Evolutionary conservation across 2,797 vertebrate genomes (phyloP).

Genomic region (Acanthurus lineatus): DNA sequence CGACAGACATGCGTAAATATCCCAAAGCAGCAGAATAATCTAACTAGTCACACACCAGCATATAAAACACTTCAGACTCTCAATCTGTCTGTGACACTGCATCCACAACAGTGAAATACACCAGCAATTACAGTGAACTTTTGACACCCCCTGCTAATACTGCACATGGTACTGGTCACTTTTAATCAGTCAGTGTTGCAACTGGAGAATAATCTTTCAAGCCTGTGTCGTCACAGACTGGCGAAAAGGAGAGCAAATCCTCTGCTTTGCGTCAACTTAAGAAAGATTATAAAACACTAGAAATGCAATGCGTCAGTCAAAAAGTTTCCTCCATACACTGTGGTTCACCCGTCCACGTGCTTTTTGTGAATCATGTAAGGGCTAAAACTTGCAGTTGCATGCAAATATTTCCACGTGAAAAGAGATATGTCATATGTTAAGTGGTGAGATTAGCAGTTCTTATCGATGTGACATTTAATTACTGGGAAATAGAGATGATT

Average conservation of each 20-base stretch:
- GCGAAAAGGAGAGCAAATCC: constrained; percentile 75
- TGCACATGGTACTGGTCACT: constrained; percentile 59
- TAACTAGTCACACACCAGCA: constrained; percentile 34
- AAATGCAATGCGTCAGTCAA: constrained; percentile 67
- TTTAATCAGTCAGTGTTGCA: constrained; percentile 81
- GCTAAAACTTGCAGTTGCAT: constrained; percentile 24
- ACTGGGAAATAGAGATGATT: background rate
- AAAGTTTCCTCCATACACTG: constrained; percentile 58
- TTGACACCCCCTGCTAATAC: constrained; percentile 67
- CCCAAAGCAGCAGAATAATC: constrained; percentile 50
- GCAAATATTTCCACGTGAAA: constrained; percentile 45
- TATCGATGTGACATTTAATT: constrained; percentile 24
- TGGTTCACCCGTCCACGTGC: constrained; percentile 59
- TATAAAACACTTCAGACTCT: constrained; percentile 35
- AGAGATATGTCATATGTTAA: constrained; percentile 28
- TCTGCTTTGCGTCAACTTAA: constrained; percentile 76
- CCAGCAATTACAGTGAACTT: constrained; percentile 69
- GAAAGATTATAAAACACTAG: constrained; percentile 77
- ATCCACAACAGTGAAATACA: constrained; percentile 43
- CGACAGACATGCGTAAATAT: constrained; percentile 37
- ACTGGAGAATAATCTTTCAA: constrained; percentile 78
- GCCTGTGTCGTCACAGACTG: constrained; percentile 68
- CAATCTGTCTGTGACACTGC: constrained; percentile 48
- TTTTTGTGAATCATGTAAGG: constrained; percentile 18
- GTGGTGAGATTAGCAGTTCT: constrained; percentile 22